Conservation (phyloP, 1,140 invertebrate species). For the Drosophila suzukii region DNA sequence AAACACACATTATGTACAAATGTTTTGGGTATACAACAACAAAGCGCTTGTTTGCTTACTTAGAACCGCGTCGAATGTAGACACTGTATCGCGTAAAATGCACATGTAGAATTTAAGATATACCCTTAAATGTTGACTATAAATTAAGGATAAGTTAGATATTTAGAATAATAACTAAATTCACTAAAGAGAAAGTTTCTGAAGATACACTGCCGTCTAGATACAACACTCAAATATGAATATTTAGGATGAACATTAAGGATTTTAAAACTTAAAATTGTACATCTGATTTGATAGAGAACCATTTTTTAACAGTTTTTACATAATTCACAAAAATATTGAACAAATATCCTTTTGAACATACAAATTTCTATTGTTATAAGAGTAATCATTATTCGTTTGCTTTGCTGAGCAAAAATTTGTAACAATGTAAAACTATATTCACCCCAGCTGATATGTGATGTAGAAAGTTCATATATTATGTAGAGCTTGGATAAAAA, state of each 20-base stretch:
- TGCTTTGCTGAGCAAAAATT: neutral
- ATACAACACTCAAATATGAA: too few relatives aligned
- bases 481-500: slow-evolving; percentile 1
- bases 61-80: slow-evolving; percentile 46
- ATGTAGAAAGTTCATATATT: slow-evolving; percentile 6
- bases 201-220: too few relatives aligned
- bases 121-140: neutral
- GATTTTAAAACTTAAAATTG: too few relatives aligned
- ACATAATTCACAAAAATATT: too few relatives aligned
- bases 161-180: neutral
- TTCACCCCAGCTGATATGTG: neutral
- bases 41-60: slow-evolving; percentile 56
- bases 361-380: too few relatives aligned
- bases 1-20: slow-evolving; percentile 59
- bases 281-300: too few relatives aligned
- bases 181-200: neutral
- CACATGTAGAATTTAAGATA: neutral
- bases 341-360: too few relatives aligned
- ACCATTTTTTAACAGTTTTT: too few relatives aligned
- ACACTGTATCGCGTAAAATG: slow-evolving; percentile 22
- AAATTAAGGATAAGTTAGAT: neutral
- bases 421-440: neutral
- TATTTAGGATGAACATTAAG: too few relatives aligned
- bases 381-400: neutral
- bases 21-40: slow-evolving; percentile 73